Evolutionary conservation across 1,140 invertebrate species (phyloP), one percentile per base, ranked within the genome.

Genomic region (Agraylea sexmaculata): DNA sequence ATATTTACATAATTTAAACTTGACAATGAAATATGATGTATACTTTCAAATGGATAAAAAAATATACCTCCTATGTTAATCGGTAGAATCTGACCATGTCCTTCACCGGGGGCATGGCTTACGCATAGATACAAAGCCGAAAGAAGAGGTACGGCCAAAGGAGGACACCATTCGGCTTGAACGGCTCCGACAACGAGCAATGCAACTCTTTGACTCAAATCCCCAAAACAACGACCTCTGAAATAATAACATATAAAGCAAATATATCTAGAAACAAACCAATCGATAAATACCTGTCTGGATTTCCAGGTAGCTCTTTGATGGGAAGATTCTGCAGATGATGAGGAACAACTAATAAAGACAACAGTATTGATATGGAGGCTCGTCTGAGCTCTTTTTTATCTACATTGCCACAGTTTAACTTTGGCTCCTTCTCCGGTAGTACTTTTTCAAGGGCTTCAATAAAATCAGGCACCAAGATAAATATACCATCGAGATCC

Each of bases 401-500:
- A 21, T 80, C 75, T 32, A 84, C 68, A 37, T 60, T 57, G 29
- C 68, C 62, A 46, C 68, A 69, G 51, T 76, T 77, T 2, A 83
- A 58, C 55, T 76, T 78, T 1, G 83, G 60, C 45, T 82, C 76
- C 48, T 80, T 80, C 43, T 87, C 85, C 3, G 83, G 78, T 8
- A 94, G 62, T 4, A 95, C 83, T 15, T 85, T 66, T 62, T 95
- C 92, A 12, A 99, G 56, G 0, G 94, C 92, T 11, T 77, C 75
- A 22, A 98, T 74, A 53, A 93, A 81, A 45, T 83, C 75, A 0
- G 93, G 93, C 4, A 97, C 73, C 12, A 99, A 62, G 12, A 95
- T 80, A 55, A 89, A 78, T 2, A 95, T 82, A 1, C 94, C 94
- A 57, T 93, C 86, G 20, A 99, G 66, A 64, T 97, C 93, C 37